Conservation (phyloP, 2,797 vertebrate genomes). For the Schizothorax lantsangensis region DNA sequence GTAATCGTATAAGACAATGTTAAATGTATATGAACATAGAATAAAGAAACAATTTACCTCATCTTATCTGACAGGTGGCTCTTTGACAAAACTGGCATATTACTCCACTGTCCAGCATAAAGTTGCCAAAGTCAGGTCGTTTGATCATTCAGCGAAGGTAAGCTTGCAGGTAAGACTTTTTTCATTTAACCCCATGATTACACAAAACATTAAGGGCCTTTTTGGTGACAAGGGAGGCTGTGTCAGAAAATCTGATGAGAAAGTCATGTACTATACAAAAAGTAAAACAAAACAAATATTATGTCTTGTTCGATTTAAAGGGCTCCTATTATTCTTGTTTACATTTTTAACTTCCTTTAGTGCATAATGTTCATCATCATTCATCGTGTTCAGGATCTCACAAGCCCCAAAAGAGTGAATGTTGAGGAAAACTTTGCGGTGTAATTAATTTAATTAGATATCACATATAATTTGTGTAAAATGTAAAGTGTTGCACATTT, state of each 20-base stretch:
- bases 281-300: not conserved
- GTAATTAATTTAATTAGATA: too few relatives aligned
- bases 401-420: not conserved
- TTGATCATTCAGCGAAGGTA: constrained; percentile 90
- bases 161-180: constrained; percentile 72
- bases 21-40: not conserved
- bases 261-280: not conserved
- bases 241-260: not conserved
- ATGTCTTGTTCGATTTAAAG: not conserved
- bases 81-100: constrained; percentile 96
- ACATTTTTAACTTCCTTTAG: not conserved
- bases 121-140: constrained; percentile 97
- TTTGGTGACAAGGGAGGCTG: not conserved
- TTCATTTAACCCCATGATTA: not conserved
- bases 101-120: constrained; percentile 99
- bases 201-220: not conserved
- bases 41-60: not conserved
- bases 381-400: not conserved
- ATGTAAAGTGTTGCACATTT: too few relatives aligned
- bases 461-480: too few relatives aligned
- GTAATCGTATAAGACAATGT: not conserved
- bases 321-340: not conserved
- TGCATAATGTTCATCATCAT: not conserved
- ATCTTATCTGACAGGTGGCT: constrained; percentile 84
- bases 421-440: not conserved